Base-by-base conservation (phyloP, 2,797 vertebrate genomes). In the Urophycis tenuis region DNA sequence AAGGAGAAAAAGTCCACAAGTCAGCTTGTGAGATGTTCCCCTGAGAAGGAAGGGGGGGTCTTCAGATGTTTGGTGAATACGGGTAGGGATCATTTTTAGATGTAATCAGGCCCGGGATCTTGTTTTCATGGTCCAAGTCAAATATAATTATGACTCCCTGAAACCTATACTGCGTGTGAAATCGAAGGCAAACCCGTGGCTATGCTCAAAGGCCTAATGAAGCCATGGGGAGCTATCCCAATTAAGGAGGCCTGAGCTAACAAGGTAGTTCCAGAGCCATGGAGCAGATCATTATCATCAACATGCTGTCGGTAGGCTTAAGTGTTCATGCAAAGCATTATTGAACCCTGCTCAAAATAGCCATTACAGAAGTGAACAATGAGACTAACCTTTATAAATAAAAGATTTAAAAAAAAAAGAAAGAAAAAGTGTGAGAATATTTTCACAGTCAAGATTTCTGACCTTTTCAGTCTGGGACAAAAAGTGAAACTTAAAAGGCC, bases 121-220 rank as follows among this genome's bases (percentile, higher is more conserved):
- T 8, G 7, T 60, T 60, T 60, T 60, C 45, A 5, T 53, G 19
- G 45, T 53, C n/a, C n/a, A 32, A 70, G 67, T 70, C 67, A 31
- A 17, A 32, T 70, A 14, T 70, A 14, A 70, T 30, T 15, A 29
- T 14, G 29, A 70, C 67, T 70, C 15, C 67, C 30, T 32, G 67
- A 5, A 31, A 70, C 29, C 67, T 14, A 70, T 75, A 19, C 19
- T 64, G 60, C 32, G 79, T 70, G 73, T 74, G 71, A 75, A 69
- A 31, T 53, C 33, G 10, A 70, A 32, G 15, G 15, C 31, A 11
- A 70, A 81, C 74, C 74, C 72, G 22, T 33, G 71, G 76, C n/a
- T 22, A 53, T 39, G 34, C 80, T 70, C 72, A 73, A 73, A 75
- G 64, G 32, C 64, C 35, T 74, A 73, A 81, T 70, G 39, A 82